Evolutionary conservation across 1,140 invertebrate genomes (phyloP), one percentile per base, ranked within the genome.

Genomic region (Drosophila ohnishii): DNA sequence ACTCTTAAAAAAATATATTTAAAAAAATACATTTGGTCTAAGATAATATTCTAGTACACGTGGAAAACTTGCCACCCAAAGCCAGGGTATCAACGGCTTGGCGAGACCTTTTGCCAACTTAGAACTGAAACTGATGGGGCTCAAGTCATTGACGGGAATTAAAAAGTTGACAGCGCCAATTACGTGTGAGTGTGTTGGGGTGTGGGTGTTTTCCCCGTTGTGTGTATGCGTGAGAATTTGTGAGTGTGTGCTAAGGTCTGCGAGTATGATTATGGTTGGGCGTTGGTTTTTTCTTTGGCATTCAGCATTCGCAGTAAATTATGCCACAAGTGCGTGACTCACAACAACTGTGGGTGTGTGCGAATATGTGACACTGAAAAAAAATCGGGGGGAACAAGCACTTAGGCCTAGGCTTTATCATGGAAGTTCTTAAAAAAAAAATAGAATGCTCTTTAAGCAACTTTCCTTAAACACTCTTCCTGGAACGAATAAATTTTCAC

Each of bases 251-350:
- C 16, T 34, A 16, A 35, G 35, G 30, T 42, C 48, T 32, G 28
- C n/a, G 48, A 50, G 45, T 30, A 42, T 34, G 47, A 35, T 39
- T 67, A 62, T 63, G 48, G 25, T 45, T 63, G 61, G 39, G 50
- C 61, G 42, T 59, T 32, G 50, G 47, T 72, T 61, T 77, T 75
- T 81, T 16, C 28, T 5, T 32, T 3, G 50, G 59, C 71, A 58
- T 75, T 47, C 44, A 44, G 71, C 62, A 72, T 75, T 76, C 53
- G 72, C 56, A 81, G 75, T 86, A 81, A 81, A 72, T 78, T 86
- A 86, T 86, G 82, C 78, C 78, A 78, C 77, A 78, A 80, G 81
- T 83, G 80, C 77, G 77, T 85, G 81, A 84, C 67, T 69, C 67
- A 70, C 67, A 70, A 70, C 39, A 56, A 51, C 48, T 11, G 62